Evolutionary conservation across 2,888 invertebrate species (phyloP).

Genomic region (Mylabris sibirica): DNA sequence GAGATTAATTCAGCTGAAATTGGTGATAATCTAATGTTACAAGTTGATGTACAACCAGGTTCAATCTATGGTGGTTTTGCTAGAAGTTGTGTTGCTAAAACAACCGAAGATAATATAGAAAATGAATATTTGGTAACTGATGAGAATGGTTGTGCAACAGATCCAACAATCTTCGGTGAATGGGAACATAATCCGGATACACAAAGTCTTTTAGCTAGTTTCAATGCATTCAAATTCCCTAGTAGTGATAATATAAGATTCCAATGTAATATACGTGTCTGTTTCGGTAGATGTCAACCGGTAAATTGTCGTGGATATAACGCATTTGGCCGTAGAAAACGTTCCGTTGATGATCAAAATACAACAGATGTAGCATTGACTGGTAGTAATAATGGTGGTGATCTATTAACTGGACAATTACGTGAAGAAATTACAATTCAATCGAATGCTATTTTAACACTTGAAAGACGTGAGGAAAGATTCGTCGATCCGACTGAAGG

Average conservation of each 20-base stretch:
- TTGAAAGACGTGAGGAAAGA: conserved; percentile 84
- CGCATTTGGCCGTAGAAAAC: conserved; percentile 84
- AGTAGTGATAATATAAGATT: conserved; percentile 93
- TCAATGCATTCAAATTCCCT: conserved; percentile 95
- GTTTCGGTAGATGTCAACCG: conserved; percentile 94
- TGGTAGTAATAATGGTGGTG: conserved; percentile 62
- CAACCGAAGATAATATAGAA: conserved; percentile 86
- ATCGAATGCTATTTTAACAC: conserved; percentile 89
- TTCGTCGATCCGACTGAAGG: conserved; percentile 82
- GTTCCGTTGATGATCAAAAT: conserved; percentile 66
- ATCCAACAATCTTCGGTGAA: conserved; percentile 90
- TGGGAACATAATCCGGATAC: conserved; percentile 90
- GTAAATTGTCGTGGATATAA: conserved; percentile 92
- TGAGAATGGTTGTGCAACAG: conserved; percentile 92
- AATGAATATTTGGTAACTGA: conserved; percentile 93
- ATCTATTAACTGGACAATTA: conserved; percentile 76
- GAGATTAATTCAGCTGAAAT: conserved; percentile 92
- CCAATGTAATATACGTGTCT: conserved; percentile 94
- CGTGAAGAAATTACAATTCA: conserved; percentile 93
- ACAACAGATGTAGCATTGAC: conserved; percentile 68
- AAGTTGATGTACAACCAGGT: conserved; percentile 60
- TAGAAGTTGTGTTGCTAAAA: conserved; percentile 91
- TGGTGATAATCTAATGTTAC: conserved; percentile 84
- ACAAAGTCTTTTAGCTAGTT: conserved; percentile 84
- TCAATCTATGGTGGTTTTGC: conserved; percentile 94